Evolutionary conservation across 2,888 invertebrate species (phyloP).

Genomic region (Latrodectus hesperus): DNA sequence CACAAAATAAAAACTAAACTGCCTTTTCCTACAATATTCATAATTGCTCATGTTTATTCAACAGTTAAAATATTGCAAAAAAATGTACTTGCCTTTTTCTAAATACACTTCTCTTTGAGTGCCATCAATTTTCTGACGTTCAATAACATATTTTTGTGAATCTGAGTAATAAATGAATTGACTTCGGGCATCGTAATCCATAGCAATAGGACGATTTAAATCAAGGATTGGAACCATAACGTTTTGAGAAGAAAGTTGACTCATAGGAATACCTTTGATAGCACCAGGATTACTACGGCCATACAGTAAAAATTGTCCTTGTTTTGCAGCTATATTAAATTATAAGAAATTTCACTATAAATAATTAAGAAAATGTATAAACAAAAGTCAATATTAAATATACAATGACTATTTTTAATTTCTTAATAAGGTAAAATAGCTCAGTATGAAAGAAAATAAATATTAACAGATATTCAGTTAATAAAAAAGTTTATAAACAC

Average conservation of each 20-base stretch:
- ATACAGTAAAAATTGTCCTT: conserved; percentile 81
- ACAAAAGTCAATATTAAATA: neutral
- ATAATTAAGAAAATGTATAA: neutral
- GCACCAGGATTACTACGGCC: conserved; percentile 82
- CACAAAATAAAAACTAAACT: no score
- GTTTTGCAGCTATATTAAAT: conserved; percentile 77
- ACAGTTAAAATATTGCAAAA: neutral
- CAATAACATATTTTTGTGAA: conserved; percentile 79
- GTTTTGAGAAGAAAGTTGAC: conserved; percentile 72
- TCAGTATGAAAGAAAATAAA: no score
- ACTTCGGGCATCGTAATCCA: conserved; percentile 82
- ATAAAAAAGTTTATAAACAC: no score
- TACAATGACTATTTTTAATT: neutral
- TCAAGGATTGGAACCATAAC: conserved; percentile 83
- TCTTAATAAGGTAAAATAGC: no score
- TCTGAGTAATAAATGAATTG: conserved; percentile 82
- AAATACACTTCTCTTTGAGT: conserved; percentile 79
- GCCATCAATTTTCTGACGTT: conserved; percentile 81
- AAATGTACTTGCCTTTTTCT: conserved; percentile 75
- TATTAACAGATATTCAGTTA: no score
- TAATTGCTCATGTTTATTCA: neutral
- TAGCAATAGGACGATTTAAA: conserved; percentile 80
- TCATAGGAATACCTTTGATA: conserved; percentile 81
- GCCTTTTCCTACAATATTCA: neutral
- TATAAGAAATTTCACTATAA: neutral